A percentile compares a stretch with the other conserved stretches of the same genome.
Evolutionary conservation across 2,113 vertebrate species (phyloP).

Genomic region (Xiphias gladius): DNA sequence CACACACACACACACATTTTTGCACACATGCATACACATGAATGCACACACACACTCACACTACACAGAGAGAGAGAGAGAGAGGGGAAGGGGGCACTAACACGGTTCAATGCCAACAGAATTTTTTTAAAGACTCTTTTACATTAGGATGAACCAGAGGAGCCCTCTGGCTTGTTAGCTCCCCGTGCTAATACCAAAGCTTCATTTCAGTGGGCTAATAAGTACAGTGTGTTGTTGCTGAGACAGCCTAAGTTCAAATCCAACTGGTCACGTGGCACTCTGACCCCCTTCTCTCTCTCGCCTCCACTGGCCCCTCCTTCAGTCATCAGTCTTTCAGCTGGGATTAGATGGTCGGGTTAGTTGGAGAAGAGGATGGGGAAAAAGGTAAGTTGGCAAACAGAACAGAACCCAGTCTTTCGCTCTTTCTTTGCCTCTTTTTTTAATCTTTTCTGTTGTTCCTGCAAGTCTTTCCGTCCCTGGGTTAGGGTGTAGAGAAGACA

Average conservation of each 20-base stretch:
- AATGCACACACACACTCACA: slow-evolving; percentile 53
- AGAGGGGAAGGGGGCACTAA: slow-evolving; percentile 61
- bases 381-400: slow-evolving; percentile 56
- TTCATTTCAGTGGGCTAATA: slow-evolving; percentile 62
- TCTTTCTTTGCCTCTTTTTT: slow-evolving; percentile 49
- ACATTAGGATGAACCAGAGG: slow-evolving; percentile 60
- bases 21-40: slow-evolving; percentile 49
- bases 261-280: slow-evolving; percentile 54
- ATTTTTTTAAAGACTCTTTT: slow-evolving; percentile 56
- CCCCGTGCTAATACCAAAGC: slow-evolving; percentile 71
- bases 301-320: slow-evolving; percentile 29
- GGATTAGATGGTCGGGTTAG: slow-evolving; percentile 56
- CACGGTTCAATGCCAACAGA: slow-evolving; percentile 77
- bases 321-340: slow-evolving; percentile 55
- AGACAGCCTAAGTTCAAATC: slow-evolving; percentile 56
- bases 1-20: slow-evolving; percentile 28
- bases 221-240: slow-evolving; percentile 59
- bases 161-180: slow-evolving; percentile 71
- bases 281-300: background rate
- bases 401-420: slow-evolving; percentile 66
- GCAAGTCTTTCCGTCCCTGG: slow-evolving; percentile 70
- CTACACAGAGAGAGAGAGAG: slow-evolving; percentile 31
- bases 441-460: slow-evolving; percentile 31
- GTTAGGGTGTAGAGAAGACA: slow-evolving; percentile 84
- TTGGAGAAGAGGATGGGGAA: slow-evolving; percentile 51